Base-by-base conservation (phyloP, 2,113 vertebrate genomes). In the Sebastes fasciatus region DNA sequence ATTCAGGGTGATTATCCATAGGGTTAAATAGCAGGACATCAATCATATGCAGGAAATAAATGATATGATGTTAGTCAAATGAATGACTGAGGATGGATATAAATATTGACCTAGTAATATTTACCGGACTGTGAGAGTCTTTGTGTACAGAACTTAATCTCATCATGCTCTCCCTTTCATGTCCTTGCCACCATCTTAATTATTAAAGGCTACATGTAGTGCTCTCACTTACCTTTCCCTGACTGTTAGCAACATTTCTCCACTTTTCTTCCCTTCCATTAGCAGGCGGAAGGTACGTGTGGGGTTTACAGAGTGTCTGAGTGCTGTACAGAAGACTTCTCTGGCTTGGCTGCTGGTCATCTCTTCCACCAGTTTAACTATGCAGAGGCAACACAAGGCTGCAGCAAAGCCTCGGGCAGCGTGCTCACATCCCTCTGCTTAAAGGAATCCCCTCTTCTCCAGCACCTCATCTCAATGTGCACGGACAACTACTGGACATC, bases 341-440 rank as follows among this genome's bases (percentile, higher is more conserved):
- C 40, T 61, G 45, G 71, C 34, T 19, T 40, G 3, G 5, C 64
- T 67, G 75, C 63, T 76, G 73, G 55, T 63, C 77, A 55, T 46
- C 58, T 63, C 1, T 1, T 21, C 46, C 7, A n/a, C 11, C 16
- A 46, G 69, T 80, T 57, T 57, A 58, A 23, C 52, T 40, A 57
- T 65, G 51, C 61, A 65, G 61, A 80, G 12, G 49, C n/a, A 45
- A 54, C 58, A 46, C 58, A n/a, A 34, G 46, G 66, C 57, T 52
- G 57, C 43, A 63, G 67, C 21, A 34, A 64, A 64, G 77, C 60
- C 60, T 65, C 10, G 0, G 65, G 67, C 60, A 46, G 48, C 16
- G 0, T 21, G 69, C 68, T 48, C 42, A 55, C 12, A 70, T 52
- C 46, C 26, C 45, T 70, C 45, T 42, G 19, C 48, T 71, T 26